These are phyloP conservation scores for Cataglyphis cursor DNA, from an alignment of 2,888 invertebrate genomes.

Conservation along the genomic window DNA sequence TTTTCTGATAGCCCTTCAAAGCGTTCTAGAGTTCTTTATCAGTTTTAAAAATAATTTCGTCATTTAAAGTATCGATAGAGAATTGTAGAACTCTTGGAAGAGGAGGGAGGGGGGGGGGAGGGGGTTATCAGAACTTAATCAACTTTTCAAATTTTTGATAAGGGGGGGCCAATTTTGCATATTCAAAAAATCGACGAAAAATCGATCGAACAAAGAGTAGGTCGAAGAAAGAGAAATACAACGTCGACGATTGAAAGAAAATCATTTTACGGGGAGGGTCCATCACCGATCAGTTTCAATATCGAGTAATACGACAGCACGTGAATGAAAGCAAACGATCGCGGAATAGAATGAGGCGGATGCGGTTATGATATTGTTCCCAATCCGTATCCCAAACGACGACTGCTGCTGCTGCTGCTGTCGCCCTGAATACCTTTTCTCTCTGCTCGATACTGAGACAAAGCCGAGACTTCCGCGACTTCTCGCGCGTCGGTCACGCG, in stretches of 20 bases:
- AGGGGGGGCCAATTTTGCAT: no score
- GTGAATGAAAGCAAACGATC: constrained; percentile 30
- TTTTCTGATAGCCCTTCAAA: no score
- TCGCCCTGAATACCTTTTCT: background rate
- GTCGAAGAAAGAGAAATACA: background rate
- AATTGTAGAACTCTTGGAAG: no score
- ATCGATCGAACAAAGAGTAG: background rate
- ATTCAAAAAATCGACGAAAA: background rate
- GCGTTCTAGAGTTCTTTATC: no score
- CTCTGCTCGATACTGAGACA: background rate
- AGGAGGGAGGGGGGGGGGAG: no score
- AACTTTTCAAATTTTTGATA: no score
- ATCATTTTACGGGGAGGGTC: constrained; percentile 1
- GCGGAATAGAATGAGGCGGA: constrained; percentile 16
- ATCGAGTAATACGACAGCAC: constrained; percentile 28
- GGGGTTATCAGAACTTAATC: no score
- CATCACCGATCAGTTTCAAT: constrained; percentile 28
- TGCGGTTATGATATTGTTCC: constrained; percentile 19
- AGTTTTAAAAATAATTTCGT: no score
- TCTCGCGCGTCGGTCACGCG: constrained; percentile 26
- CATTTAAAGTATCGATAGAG: no score
- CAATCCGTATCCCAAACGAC: constrained; percentile 22
- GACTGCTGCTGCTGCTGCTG: no score
- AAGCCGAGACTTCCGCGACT: background rate
- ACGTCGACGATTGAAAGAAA: constrained; percentile 35